Evolutionary conservation across 2,113 vertebrate genomes (phyloP).

Genomic region (Rhipidura dahli): DNA sequence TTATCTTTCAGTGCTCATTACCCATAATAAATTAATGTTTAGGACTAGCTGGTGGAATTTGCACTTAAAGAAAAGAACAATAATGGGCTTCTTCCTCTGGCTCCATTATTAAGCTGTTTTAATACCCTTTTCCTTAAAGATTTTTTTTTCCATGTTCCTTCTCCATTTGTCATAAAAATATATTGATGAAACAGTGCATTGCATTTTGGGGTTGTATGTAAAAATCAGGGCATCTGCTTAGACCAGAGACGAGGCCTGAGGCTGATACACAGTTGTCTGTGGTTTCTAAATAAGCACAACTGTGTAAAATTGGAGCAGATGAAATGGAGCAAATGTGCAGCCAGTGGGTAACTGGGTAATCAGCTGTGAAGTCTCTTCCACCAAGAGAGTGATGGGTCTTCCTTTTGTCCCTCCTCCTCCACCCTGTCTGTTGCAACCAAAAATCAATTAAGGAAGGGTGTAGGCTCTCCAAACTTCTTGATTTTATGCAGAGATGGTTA

Average conservation of each 20-base stretch:
- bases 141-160: not conserved
- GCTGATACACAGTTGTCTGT: not conserved
- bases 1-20: slow-evolving; percentile 51
- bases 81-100: not conserved
- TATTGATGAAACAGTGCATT: not conserved
- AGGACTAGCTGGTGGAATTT: slow-evolving; percentile 13
- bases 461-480: not conserved
- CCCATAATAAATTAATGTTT: slow-evolving; percentile 39
- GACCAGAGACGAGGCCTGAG: not conserved
- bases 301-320: not conserved
- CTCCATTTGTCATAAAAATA: not conserved
- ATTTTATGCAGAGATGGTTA: not conserved
- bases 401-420: not conserved
- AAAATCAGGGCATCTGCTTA: not conserved
- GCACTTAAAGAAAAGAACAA: slow-evolving; percentile 22
- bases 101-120: not conserved
- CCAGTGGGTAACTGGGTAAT: not conserved
- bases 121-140: not conserved
- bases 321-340: slow-evolving; percentile 3
- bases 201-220: not conserved
- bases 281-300: slow-evolving; percentile 25
- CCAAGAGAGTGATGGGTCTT: not conserved
- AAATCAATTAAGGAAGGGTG: not conserved
- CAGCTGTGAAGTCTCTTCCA: not conserved
- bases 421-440: not conserved